Evolutionary conservation across 2,797 vertebrate genomes (phyloP), one percentile per base, ranked within the genome.

Genomic region (Schizothorax lantsangensis): DNA sequence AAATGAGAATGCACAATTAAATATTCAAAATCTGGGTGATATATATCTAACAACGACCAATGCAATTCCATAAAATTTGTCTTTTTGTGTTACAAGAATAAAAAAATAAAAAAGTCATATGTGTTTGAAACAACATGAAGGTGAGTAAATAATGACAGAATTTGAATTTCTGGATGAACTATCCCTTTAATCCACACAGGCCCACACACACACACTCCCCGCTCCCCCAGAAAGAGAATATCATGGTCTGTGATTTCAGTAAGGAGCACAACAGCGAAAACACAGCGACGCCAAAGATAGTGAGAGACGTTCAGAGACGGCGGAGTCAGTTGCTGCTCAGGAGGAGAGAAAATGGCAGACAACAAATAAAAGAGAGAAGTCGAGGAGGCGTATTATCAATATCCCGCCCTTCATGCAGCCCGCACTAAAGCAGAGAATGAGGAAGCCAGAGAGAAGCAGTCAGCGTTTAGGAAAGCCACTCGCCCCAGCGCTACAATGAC

Each of bases 401-500:
- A 90, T 93, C 89, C 93, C 92, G 93, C 88, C 91, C 92, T 93
- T 95, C 93, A 96, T 95, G 94, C 93, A 91, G 86, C 91, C 93
- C 90, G 91, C 91, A 91, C 90, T 92, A 87, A 89, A 93, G 90
- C 90, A 90, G 86, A 90, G 85, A 84, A 90, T 91, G 89, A 89
- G 87, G 89, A 90, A 80, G 92, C 91, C 86, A 92, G 86, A 91
- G 92, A 90, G 87, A 93, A 95, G 94, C 93, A 92, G 92, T 94
- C 91, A 95, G 94, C 93, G 87, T 92, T 93, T 89, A 68, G 93
- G 90, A 93, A 90, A 95, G 94, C 93, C 93, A 92, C 90, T 91
- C 91, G 90, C 93, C 90, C 92, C 93, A 93, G 92, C 94, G 93
- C 91, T 89, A 93, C 91, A 94, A 94, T 89, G 94, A 92, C 92